Conservation (phyloP, 2,113 vertebrate species). For the Phainopepla nitens region DNA sequence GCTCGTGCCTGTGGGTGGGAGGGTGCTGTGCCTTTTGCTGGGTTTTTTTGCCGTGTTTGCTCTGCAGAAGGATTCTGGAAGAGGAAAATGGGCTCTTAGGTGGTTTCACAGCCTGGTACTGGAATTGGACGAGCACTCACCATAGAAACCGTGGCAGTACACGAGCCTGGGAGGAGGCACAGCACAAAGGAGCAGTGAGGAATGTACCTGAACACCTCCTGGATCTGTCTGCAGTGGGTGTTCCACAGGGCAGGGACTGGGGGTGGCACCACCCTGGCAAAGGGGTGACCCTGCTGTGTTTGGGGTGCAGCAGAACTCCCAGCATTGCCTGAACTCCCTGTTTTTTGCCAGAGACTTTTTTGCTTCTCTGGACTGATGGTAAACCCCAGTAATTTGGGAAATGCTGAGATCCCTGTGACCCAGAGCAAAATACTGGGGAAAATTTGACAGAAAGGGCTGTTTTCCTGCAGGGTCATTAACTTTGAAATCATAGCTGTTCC, state of each 20-base stretch:
- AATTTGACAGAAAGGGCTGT: not conserved
- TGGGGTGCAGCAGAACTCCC: not conserved
- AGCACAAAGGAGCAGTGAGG: not conserved
- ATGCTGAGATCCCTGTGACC: not conserved
- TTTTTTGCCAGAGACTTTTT: not conserved
- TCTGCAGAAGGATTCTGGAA: not conserved
- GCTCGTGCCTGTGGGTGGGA: rapidly evolving
- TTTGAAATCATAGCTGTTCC: rapidly evolving
- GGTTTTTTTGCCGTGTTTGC: not conserved
- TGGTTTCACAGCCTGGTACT: not conserved
- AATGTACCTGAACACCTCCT: not conserved
- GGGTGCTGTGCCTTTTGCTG: rapidly evolving
- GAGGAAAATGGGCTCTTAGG: not conserved
- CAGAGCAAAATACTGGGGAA: not conserved
- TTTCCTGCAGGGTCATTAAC: not conserved
- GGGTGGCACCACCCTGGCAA: not conserved
- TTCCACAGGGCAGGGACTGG: rapidly evolving
- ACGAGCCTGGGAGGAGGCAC: not conserved
- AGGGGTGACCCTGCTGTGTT: rapidly evolving
- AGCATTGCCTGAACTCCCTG: rapidly evolving
- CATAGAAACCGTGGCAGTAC: conserved; percentile 36
- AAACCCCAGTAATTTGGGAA: not conserved
- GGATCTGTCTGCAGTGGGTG: rapidly evolving
- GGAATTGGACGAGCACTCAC: conserved; percentile 18
- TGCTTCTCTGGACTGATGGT: not conserved